A percentile compares a stretch with the other conserved stretches of the same genome.
phyloP scores from a whole-genome alignment of 2,797 vertebrate genomes.

The Sternarchorhynchus goeldii region DNA sequence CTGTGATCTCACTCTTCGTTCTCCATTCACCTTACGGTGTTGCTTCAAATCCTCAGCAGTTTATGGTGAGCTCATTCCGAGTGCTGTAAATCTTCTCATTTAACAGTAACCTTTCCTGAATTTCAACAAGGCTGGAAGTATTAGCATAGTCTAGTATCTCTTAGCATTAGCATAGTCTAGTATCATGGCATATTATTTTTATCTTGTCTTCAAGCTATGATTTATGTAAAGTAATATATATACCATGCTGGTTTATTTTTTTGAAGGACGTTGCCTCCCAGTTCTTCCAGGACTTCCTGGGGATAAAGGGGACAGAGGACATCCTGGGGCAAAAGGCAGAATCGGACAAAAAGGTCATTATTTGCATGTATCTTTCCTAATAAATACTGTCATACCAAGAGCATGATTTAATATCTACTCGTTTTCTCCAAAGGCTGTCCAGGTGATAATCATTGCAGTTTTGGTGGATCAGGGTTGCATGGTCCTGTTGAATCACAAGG shows the following conservation, averaged over 20 bases:
- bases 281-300: slow-evolving; percentile 54
- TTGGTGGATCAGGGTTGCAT: slow-evolving; percentile 48
- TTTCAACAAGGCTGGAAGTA: no score
- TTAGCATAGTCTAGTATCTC: no score
- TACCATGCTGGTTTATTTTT: background rate
- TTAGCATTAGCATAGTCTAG: no score
- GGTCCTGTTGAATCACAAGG: slow-evolving; percentile 50
- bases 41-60: background rate
- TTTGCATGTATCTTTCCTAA: background rate
- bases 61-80: background rate
- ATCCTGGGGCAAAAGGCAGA: slow-evolving; percentile 61
- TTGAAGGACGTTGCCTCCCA: background rate
- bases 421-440: background rate
- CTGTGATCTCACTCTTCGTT: background rate
- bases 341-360: slow-evolving; percentile 19
- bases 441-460: slow-evolving; percentile 25
- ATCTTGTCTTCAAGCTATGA: no score
- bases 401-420: background rate
- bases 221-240: no score
- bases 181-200: no score
- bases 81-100: no score
- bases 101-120: no score
- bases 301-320: slow-evolving; percentile 61
- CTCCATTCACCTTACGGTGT: background rate
- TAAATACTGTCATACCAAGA: background rate